Conservation (phyloP, 2,888 invertebrate species). For the Tipula lateralis region DNA sequence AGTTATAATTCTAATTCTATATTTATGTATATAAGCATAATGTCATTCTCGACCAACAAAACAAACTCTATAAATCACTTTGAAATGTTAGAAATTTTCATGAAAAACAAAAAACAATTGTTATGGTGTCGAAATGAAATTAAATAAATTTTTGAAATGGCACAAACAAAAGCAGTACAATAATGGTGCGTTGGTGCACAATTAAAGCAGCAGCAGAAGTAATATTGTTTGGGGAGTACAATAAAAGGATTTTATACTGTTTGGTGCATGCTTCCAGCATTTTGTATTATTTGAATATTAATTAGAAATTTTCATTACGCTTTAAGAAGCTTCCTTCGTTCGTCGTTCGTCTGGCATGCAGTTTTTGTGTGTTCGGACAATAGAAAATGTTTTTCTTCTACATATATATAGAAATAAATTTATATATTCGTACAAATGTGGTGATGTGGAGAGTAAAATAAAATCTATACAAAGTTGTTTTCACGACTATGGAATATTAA, state of each 20-base stretch:
- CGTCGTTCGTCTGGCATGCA: background rate
- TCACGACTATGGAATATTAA: background rate
- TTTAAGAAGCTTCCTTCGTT: background rate
- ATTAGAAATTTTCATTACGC: background rate
- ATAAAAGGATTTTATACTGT: background rate
- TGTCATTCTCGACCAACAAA: background rate
- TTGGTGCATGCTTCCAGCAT: slow-evolving; percentile 11
- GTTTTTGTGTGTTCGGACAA: background rate
- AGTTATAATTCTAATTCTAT: background rate
- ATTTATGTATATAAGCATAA: background rate
- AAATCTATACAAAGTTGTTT: background rate
- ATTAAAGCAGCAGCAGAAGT: background rate
- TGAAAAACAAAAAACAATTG: too few species aligned
- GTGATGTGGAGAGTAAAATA: background rate
- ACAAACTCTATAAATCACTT: background rate
- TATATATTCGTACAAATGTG: background rate
- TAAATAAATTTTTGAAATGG: background rate
- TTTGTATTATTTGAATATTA: background rate
- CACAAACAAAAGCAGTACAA: background rate
- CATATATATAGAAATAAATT: too few species aligned
- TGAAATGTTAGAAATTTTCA: background rate
- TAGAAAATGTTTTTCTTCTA: background rate
- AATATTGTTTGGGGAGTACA: background rate
- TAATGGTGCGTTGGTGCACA: slow-evolving; percentile 1
- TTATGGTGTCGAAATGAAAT: background rate